A percentile compares a stretch with the other conserved stretches of the same genome.
Conservation (phyloP, 2,888 invertebrate genomes). For the Ashinkailepas kermadecensis region DNA sequence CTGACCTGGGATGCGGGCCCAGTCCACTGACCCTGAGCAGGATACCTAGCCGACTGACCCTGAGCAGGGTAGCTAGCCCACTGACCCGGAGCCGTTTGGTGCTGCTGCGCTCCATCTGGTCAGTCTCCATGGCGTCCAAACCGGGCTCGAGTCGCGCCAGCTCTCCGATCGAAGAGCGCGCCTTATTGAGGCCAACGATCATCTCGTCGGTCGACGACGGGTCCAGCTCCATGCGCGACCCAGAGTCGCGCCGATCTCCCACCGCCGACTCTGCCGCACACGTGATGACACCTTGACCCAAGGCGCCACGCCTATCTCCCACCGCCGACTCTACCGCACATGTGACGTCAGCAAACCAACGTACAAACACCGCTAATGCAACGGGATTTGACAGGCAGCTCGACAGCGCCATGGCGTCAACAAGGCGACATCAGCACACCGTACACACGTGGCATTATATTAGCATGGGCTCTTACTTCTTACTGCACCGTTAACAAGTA, state of each 20-base stretch:
- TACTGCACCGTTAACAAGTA: no score
- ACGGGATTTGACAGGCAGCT: not conserved
- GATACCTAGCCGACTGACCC: no score
- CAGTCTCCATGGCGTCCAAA: not conserved
- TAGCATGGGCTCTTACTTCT: no score
- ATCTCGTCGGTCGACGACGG: not conserved
- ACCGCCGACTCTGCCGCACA: not conserved
- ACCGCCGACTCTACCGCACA: not conserved
- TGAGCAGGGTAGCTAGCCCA: no score
- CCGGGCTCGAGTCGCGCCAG: not conserved
- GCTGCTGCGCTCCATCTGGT: not conserved
- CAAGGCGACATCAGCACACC: no score
- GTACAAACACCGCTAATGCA: not conserved
- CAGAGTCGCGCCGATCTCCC: not conserved
- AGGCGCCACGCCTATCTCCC: not conserved
- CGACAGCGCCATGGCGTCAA: no score
- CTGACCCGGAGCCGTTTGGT: slow-evolving; percentile 9
- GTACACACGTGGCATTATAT: no score
- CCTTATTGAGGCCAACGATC: not conserved
- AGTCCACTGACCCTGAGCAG: no score
- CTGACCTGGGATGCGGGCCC: no score
- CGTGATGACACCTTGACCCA: no score
- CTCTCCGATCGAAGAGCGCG: not conserved
- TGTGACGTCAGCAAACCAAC: not conserved
- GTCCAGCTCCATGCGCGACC: not conserved